A percentile compares a stretch with the other conserved stretches of the same genome.
phyloP scores from a whole-genome alignment of 2,113 vertebrate species.

The Cephalopterus ornatus region DNA sequence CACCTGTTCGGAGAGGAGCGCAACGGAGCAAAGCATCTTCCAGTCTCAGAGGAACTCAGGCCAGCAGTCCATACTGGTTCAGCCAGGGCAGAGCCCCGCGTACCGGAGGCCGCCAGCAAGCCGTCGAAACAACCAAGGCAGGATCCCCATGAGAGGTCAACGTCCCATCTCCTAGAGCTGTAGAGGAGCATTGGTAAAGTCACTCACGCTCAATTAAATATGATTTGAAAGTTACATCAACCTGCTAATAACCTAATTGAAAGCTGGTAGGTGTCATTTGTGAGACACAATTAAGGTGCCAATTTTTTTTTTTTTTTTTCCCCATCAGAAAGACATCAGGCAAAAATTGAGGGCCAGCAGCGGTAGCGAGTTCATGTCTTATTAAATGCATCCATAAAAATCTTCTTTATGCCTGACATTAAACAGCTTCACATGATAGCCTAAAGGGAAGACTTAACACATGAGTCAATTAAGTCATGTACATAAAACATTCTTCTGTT shows the following conservation, averaged over 20 bases:
- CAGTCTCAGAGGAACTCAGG: slow-evolving; percentile 79
- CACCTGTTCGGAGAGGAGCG: slow-evolving; percentile 83
- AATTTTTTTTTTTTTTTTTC: background rate
- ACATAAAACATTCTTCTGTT: slow-evolving; percentile 23
- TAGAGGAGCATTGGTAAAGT: background rate
- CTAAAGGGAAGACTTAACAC: slow-evolving; percentile 19
- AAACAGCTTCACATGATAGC: slow-evolving; percentile 32
- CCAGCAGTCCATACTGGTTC: slow-evolving; percentile 55
- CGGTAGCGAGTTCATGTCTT: background rate
- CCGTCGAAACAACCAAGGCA: slow-evolving; percentile 17
- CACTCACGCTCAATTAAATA: background rate
- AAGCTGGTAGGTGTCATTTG: background rate
- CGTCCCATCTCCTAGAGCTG: slow-evolving; percentile 21
- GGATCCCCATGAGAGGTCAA: background rate
- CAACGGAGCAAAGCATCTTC: slow-evolving; percentile 82
- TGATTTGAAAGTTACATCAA: background rate
- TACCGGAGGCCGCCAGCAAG: slow-evolving; percentile 66
- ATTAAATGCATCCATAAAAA: slow-evolving; percentile 23
- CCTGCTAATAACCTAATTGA: background rate
- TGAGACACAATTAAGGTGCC: background rate
- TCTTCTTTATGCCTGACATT: slow-evolving; percentile 40
- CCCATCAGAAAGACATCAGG: background rate
- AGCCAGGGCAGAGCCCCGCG: slow-evolving; percentile 45
- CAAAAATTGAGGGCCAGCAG: background rate
- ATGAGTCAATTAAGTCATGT: slow-evolving; percentile 1